phyloP scores from a whole-genome alignment of 1,140 invertebrate species.

The Zophobas atratus region DNA sequence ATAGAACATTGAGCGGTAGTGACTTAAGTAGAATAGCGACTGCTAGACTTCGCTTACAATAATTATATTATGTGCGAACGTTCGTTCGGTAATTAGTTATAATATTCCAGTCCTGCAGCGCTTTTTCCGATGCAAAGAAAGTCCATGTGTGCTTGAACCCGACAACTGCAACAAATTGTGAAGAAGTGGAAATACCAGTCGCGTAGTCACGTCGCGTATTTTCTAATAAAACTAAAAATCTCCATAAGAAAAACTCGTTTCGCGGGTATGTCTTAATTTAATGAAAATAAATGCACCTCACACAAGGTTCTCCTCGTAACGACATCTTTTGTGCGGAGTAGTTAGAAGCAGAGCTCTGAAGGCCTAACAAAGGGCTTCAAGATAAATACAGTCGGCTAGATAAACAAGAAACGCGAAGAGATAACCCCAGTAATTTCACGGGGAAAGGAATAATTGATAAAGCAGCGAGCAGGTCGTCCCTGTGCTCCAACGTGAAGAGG shows the following conservation, averaged over 20 bases:
- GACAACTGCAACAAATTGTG: neutral
- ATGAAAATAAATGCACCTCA: slow-evolving; percentile 36
- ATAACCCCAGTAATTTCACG: slow-evolving; percentile 53
- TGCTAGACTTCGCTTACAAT: no score
- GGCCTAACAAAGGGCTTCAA: slow-evolving; percentile 52
- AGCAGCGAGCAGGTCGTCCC: slow-evolving; percentile 18
- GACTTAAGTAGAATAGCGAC: no score
- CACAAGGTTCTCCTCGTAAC: slow-evolving; percentile 9
- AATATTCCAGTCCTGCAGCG: no score
- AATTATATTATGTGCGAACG: no score
- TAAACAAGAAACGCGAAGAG: slow-evolving; percentile 54
- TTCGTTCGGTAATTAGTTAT: no score
- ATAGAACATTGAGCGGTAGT: no score
- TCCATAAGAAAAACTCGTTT: slow-evolving; percentile 13
- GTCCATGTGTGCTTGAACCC: neutral
- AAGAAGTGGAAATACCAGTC: neutral
- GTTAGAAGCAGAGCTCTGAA: slow-evolving; percentile 23
- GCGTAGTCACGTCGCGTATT: slow-evolving; percentile 1
- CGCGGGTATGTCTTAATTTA: slow-evolving; percentile 29
- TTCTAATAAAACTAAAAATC: slow-evolving; percentile 13
- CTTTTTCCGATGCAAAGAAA: neutral
- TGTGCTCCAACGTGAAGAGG: slow-evolving; percentile 28
- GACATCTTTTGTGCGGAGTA: slow-evolving; percentile 32
- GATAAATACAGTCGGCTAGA: slow-evolving; percentile 55
- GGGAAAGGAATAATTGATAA: slow-evolving; percentile 56